Evolutionary conservation across 2,797 vertebrate species (phyloP).

Genomic region (Amazona finschi): DNA sequence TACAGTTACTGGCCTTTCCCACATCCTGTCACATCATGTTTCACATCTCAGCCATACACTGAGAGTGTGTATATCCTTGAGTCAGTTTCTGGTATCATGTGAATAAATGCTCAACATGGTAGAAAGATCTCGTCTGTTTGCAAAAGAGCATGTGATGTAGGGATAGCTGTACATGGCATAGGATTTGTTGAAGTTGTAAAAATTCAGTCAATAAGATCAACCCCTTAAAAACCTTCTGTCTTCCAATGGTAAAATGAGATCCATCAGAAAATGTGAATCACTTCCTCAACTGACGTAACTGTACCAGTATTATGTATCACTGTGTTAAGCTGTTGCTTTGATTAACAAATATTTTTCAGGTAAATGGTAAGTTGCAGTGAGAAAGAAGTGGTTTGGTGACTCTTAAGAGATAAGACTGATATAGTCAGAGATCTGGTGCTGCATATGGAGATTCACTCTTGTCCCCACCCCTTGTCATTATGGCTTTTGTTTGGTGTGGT

Average conservation of each 20-base stretch:
- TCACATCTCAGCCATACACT: background rate
- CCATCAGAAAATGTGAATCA: background rate
- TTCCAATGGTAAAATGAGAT: background rate
- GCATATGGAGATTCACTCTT: background rate
- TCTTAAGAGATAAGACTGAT: background rate
- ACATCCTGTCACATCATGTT: background rate
- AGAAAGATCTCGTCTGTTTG: background rate
- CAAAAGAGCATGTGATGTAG: background rate
- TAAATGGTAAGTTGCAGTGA: background rate
- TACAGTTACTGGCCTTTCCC: background rate
- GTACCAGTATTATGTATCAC: background rate
- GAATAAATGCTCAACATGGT: background rate
- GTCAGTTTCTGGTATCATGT: background rate
- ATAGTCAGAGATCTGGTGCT: background rate
- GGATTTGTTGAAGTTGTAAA: background rate
- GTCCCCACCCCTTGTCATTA: fast-evolving
- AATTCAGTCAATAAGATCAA: background rate
- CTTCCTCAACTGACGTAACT: background rate
- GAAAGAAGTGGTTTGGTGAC: background rate
- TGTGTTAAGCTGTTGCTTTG: background rate
- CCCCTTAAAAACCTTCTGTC: background rate
- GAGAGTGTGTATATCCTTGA: background rate
- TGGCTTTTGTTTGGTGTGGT: background rate
- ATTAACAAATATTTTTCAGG: background rate
- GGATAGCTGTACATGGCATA: background rate